Percentiles rank a stretch among this genome's conserved stretches.
Evolutionary conservation across 2,113 vertebrate genomes (phyloP).

Genomic region (Stegastes partitus): DNA sequence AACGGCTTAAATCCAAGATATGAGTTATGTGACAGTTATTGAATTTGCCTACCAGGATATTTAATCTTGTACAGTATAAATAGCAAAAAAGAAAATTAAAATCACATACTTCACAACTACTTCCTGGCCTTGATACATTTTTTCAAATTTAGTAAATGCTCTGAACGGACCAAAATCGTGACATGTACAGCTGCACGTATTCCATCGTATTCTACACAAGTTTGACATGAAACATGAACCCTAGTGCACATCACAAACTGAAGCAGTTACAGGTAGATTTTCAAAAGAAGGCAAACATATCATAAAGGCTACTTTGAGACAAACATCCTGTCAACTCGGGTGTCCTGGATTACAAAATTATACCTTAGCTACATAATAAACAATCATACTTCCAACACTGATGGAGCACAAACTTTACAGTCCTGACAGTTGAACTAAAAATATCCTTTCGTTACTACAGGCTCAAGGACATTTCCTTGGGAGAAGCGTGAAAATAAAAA

Average conservation of each 20-base stretch:
- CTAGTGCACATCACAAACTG: slow-evolving; percentile 74
- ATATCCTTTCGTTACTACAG: slow-evolving; percentile 1
- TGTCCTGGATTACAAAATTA: slow-evolving; percentile 38
- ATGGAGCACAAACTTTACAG: slow-evolving; percentile 34
- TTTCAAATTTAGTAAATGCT: slow-evolving; percentile 66
- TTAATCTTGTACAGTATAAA: slow-evolving; percentile 80
- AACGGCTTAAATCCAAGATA: slow-evolving; percentile 47
- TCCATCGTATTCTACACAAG: slow-evolving; percentile 70
- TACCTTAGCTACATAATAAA: slow-evolving; percentile 48
- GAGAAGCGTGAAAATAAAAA: not conserved
- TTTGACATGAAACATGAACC: slow-evolving; percentile 69
- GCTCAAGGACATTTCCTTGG: slow-evolving; percentile 10
- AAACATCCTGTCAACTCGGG: slow-evolving; percentile 11
- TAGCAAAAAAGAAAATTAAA: slow-evolving; percentile 78
- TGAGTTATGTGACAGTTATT: slow-evolving; percentile 44
- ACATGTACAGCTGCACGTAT: slow-evolving; percentile 69
- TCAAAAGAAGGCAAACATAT: slow-evolving; percentile 66
- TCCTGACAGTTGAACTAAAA: not conserved
- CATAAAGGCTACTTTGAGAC: slow-evolving; percentile 48
- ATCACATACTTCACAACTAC: slow-evolving; percentile 74
- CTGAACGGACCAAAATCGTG: slow-evolving; percentile 59
- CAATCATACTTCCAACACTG: slow-evolving; percentile 56
- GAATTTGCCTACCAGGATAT: slow-evolving; percentile 64
- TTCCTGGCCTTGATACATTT: slow-evolving; percentile 69
- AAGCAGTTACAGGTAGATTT: slow-evolving; percentile 72